Conservation (phyloP, 1,140 invertebrate genomes). For the Radopholus similis region DNA sequence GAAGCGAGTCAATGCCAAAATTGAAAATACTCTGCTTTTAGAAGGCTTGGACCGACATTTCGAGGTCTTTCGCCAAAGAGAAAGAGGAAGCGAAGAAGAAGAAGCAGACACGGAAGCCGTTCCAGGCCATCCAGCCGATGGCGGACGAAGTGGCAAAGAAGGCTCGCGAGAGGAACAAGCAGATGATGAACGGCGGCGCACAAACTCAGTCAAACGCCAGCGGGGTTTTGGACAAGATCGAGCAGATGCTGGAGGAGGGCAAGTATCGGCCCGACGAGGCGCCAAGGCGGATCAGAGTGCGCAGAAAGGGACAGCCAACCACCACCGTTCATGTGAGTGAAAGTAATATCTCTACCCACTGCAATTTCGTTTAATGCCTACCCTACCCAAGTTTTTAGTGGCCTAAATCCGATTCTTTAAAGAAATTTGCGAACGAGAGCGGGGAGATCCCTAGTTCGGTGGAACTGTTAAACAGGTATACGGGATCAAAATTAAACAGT, state of each 20-base stretch:
- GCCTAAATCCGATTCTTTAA: neutral
- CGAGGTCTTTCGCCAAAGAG: neutral
- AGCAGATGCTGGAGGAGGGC: slow-evolving; percentile 30
- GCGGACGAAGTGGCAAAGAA: slow-evolving; percentile 22
- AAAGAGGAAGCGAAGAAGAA: neutral
- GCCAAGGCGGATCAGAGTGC: slow-evolving; percentile 9
- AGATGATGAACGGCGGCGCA: neutral
- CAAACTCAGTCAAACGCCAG: neutral
- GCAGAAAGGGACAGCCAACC: slow-evolving; percentile 32
- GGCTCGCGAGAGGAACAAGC: slow-evolving; percentile 1
- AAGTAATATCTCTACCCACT: neutral
- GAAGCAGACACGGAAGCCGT: slow-evolving; percentile 14
- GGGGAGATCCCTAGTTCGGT: neutral
- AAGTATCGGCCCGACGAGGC: slow-evolving; percentile 13
- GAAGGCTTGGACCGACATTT: slow-evolving; percentile 25
- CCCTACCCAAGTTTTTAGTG: neutral
- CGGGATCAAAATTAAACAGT: no score
- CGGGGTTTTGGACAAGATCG: slow-evolving; percentile 34
- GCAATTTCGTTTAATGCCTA: neutral
- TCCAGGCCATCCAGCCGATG: slow-evolving; percentile 18
- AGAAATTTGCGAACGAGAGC: neutral
- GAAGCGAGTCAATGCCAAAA: slow-evolving; percentile 3
- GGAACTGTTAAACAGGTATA: neutral
- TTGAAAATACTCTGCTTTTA: slow-evolving; percentile 11
- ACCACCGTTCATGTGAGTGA: slow-evolving; percentile 28